Percentiles rank a stretch among this genome's conserved stretches.
Conservation (phyloP, 2,797 vertebrate species). For the Gallinago solitaria region DNA sequence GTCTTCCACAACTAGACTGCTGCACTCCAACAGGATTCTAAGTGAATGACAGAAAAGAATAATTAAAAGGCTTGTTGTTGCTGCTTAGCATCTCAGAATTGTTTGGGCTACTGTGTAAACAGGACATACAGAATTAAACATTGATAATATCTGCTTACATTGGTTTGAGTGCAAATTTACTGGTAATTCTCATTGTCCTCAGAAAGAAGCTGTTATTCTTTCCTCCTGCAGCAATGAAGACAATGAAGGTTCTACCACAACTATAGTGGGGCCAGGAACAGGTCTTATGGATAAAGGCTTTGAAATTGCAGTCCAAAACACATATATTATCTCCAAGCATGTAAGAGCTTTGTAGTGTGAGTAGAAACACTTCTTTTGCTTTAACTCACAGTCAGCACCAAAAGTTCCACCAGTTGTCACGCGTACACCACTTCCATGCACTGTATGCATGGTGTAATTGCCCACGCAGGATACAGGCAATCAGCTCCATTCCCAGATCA, state of each 20-base stretch:
- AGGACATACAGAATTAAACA: background rate
- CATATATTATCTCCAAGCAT: background rate
- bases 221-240: background rate
- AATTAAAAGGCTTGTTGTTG: background rate
- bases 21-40: background rate
- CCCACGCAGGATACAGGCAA: background rate
- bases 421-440: background rate
- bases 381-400: background rate
- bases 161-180: background rate
- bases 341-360: background rate
- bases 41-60: background rate
- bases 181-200: background rate
- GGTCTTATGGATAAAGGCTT: background rate
- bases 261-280: background rate
- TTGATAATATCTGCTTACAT: background rate
- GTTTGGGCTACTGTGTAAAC: background rate
- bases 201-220: background rate
- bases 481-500: background rate
- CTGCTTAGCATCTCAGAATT: background rate
- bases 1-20: background rate
- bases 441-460: background rate
- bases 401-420: background rate
- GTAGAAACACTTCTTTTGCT: background rate
- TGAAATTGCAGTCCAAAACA: background rate
- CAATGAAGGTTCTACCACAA: background rate